Conservation (phyloP, 2,113 vertebrate genomes). For the Triplophysa rosa region DNA sequence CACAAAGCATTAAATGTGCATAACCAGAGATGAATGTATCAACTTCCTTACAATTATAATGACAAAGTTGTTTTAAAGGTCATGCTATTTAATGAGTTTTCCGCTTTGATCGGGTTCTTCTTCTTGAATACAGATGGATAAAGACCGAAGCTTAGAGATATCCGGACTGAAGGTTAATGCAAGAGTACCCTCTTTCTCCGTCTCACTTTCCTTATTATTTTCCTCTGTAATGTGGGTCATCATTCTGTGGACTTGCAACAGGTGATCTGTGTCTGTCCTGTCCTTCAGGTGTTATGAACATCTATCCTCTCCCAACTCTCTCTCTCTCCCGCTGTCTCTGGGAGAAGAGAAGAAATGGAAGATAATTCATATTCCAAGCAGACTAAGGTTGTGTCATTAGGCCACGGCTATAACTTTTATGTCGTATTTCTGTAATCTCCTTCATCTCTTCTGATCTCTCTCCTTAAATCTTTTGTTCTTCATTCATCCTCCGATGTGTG, state of each 20-base stretch:
- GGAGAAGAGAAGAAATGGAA: background rate
- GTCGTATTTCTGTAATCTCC: constrained; percentile 21
- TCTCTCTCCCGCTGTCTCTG: background rate
- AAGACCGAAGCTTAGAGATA: background rate
- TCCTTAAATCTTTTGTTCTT: background rate
- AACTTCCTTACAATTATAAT: too few relatives aligned
- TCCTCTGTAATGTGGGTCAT: background rate
- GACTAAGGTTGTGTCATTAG: background rate
- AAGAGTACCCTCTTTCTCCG: background rate
- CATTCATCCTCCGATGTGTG: constrained; percentile 14
- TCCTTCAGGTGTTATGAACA: background rate
- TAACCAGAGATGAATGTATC: too few relatives aligned
- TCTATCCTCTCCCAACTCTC: background rate
- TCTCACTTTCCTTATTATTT: background rate
- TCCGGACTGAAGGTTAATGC: background rate
- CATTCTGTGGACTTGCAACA: background rate
- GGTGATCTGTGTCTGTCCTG: background rate
- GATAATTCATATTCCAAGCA: constrained; percentile 11
- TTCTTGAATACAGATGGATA: background rate
- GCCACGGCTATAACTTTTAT: constrained; percentile 12
- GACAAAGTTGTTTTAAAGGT: too few relatives aligned
- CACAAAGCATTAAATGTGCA: background rate
- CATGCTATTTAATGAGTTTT: too few relatives aligned
- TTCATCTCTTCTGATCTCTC: constrained; percentile 4
- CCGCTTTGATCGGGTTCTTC: background rate